Evolutionary conservation across 2,888 invertebrate genomes (phyloP).

Genomic region (Ferdinandea cuprea): DNA sequence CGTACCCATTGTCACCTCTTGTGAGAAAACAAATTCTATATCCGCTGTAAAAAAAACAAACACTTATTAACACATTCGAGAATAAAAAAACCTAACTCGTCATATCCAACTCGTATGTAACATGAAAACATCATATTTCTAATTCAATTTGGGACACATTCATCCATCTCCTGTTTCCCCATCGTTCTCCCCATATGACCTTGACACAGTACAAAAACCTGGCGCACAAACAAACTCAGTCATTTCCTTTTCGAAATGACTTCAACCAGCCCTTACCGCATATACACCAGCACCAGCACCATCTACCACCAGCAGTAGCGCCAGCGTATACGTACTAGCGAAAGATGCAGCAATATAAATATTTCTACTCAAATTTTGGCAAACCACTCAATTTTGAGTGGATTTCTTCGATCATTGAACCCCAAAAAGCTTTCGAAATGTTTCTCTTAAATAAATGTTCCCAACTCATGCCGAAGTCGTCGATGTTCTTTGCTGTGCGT

Average conservation of each 20-base stretch:
- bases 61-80: too few relatives aligned
- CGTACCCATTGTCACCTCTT: too few relatives aligned
- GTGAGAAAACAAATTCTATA: too few relatives aligned
- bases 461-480: not conserved
- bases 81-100: not conserved
- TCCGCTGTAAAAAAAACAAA: too few relatives aligned
- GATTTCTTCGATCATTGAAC: constrained; percentile 49
- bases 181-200: constrained; percentile 49
- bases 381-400: constrained; percentile 52
- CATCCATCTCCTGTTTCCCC: not conserved
- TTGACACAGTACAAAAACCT: constrained; percentile 57
- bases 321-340: not conserved
- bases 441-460: not conserved
- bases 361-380: not conserved
- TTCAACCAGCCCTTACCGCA: not conserved
- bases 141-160: constrained; percentile 42
- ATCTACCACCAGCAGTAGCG: not conserved
- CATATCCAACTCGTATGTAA: not conserved
- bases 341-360: not conserved
- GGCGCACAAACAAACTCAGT: constrained; percentile 50
- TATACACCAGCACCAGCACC: not conserved
- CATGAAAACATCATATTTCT: constrained; percentile 20
- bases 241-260: constrained; percentile 45
- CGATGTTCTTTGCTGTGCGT: too few relatives aligned
- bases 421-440: constrained; percentile 26